These are phyloP conservation scores for Ascaphus truei DNA, from an alignment of 2,113 vertebrate species.

Conservation along the genomic window DNA sequence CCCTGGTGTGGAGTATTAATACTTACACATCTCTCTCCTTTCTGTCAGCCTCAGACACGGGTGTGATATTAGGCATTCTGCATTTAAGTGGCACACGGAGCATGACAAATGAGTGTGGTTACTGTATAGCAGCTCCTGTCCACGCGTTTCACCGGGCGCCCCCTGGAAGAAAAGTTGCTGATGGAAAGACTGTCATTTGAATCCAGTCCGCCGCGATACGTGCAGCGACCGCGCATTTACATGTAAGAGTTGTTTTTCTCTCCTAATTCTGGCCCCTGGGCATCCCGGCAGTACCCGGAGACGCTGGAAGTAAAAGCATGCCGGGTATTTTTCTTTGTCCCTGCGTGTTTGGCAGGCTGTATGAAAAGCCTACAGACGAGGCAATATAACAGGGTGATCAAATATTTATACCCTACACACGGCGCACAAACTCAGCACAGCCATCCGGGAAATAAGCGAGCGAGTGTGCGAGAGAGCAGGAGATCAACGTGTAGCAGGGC, in stretches of 20 bases:
- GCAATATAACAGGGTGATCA: constrained; percentile 17
- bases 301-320: not conserved
- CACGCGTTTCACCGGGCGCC: no score
- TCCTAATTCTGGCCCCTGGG: not conserved
- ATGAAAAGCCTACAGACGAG: constrained; percentile 20
- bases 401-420: constrained; percentile 27
- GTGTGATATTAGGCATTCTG: no score
- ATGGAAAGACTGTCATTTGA: not conserved
- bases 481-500: not conserved
- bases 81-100: not conserved
- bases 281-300: not conserved
- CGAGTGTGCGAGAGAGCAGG: not conserved
- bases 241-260: no score
- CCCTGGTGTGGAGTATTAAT: no score
- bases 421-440: not conserved
- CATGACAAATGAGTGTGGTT: not conserved
- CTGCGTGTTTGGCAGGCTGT: constrained; percentile 24
- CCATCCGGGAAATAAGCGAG: not conserved
- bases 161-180: not conserved
- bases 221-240: not conserved
- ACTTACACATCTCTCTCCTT: not conserved
- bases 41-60: not conserved
- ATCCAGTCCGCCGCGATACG: no score
- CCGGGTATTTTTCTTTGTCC: constrained; percentile 54
- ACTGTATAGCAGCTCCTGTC: not conserved